These are phyloP conservation scores for Heterocephalus glaber DNA, from an alignment of 2,113 vertebrate genomes.

Conservation along the genomic window DNA sequence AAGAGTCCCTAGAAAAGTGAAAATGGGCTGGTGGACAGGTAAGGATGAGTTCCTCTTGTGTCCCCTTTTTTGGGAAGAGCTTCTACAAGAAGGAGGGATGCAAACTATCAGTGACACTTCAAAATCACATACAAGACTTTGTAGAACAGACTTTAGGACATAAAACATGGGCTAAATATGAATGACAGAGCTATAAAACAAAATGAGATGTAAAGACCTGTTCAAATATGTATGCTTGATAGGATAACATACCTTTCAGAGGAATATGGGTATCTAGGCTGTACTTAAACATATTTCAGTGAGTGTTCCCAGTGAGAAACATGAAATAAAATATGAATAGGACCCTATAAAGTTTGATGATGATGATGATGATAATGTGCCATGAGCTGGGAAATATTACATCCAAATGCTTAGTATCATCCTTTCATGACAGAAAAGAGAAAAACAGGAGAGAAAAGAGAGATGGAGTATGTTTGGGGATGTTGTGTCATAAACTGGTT, in stretches of 20 bases:
- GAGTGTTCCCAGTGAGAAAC: not conserved
- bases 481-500: not conserved
- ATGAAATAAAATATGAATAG: not conserved
- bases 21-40: not conserved
- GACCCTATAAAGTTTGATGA: not conserved
- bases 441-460: not conserved
- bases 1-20: not conserved
- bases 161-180: not conserved
- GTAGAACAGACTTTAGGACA: not conserved
- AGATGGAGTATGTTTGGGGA: no score
- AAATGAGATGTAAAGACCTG: not conserved
- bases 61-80: not conserved
- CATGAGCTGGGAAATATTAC: not conserved
- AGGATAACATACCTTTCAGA: not conserved
- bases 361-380: not conserved
- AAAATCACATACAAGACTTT: not conserved
- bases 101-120: not conserved
- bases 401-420: not conserved
- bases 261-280: not conserved
- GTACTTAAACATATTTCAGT: not conserved
- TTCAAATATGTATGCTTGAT: not conserved
- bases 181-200: not conserved
- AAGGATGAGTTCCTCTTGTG: not conserved
- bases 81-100: not conserved
- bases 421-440: not conserved